A percentile compares a stretch with the other conserved stretches of the same genome.
Conservation (phyloP, 1,140 invertebrate species). For the Magallana angulata region DNA sequence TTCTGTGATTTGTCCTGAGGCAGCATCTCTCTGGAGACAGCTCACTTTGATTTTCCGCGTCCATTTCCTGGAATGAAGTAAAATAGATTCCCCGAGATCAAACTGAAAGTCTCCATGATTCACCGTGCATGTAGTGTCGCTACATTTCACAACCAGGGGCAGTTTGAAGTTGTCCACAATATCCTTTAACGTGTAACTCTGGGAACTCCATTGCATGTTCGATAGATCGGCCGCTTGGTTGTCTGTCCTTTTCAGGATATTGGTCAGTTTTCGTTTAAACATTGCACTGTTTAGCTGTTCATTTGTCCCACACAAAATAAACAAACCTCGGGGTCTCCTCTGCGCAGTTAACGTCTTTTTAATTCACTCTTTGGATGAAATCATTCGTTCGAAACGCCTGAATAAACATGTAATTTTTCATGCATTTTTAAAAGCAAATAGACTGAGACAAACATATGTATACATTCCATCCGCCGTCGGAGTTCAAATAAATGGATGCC, state of each 20-base stretch:
- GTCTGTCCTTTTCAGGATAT: not conserved
- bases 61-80: conserved; percentile 46
- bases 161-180: conserved; percentile 55
- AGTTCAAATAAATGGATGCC: not conserved
- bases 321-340: not conserved
- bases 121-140: conserved; percentile 29
- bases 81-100: conserved; percentile 52
- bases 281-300: not conserved
- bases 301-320: not conserved
- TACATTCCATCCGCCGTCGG: not conserved
- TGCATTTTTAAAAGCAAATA: conserved; percentile 17
- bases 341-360: conserved; percentile 1
- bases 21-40: conserved; percentile 39
- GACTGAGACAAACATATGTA: not conserved
- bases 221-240: not conserved
- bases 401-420: not conserved
- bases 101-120: conserved; percentile 53
- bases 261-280: conserved; percentile 38
- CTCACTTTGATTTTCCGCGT: conserved; percentile 47
- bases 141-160: conserved; percentile 55
- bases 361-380: conserved; percentile 1
- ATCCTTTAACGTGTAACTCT: conserved; percentile 54
- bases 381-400: conserved; percentile 5
- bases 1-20: not conserved
- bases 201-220: conserved; percentile 55